Conservation (phyloP, 1,140 invertebrate species). For the Psilanteris sp. region DNA sequence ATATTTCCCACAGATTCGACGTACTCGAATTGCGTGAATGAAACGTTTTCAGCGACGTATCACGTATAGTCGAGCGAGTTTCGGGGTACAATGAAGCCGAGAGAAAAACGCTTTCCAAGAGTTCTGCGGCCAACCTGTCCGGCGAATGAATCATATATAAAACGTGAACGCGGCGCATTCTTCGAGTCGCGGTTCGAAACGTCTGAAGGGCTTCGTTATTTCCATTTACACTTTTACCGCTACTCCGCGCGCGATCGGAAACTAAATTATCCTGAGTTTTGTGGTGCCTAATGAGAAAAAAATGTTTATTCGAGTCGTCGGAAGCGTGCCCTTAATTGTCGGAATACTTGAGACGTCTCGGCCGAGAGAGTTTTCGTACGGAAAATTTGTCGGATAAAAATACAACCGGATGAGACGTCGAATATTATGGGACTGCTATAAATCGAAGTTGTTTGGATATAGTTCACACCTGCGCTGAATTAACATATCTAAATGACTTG, state of each 20-base stretch:
- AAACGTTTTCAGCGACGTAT: conserved; percentile 6
- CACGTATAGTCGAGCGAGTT: conserved; percentile 10
- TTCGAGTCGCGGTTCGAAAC: conserved; percentile 9
- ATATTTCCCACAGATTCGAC: not conserved
- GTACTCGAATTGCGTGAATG: not conserved
- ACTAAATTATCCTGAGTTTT: conserved; percentile 11
- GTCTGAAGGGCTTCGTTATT: not conserved
- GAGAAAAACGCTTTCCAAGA: conserved; percentile 1
- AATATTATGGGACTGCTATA: conserved; percentile 7
- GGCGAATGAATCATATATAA: conserved; percentile 27
- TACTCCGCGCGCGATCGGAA: not conserved
- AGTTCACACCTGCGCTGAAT: conserved; percentile 33
- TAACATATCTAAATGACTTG: conserved; percentile 27
- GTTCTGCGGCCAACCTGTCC: conserved; percentile 2
- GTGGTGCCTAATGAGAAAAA: conserved; percentile 2
- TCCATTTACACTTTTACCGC: conserved; percentile 14
- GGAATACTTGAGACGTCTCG: not conserved
- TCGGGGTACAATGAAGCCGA: conserved; percentile 3
- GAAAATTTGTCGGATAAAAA: conserved; percentile 25
- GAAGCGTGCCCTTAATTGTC: conserved; percentile 33
- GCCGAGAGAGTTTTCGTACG: conserved; percentile 10
- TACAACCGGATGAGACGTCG: conserved; percentile 17
- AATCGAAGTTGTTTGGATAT: too few relatives aligned
- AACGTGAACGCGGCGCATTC: conserved; percentile 7
- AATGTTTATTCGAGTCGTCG: not conserved